phyloP scores from a whole-genome alignment of 2,113 vertebrate species.

The Prolemur simus region DNA sequence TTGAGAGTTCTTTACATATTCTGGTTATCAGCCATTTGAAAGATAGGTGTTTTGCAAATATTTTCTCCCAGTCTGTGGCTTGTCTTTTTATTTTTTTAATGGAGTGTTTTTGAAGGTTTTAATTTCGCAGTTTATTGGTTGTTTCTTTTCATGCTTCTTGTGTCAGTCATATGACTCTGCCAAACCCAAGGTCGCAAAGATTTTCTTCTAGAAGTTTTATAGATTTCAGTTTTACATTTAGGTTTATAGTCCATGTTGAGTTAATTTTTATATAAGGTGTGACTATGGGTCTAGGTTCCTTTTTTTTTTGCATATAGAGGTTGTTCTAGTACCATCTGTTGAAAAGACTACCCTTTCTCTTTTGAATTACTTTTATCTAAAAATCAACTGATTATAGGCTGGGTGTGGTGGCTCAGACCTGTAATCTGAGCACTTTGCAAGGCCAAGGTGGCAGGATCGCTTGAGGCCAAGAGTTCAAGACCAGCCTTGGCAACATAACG shows the following conservation, averaged over 20 bases:
- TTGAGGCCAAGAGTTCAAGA: too few relatives aligned
- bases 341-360: neutral
- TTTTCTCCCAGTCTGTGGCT: neutral
- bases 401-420: too few relatives aligned
- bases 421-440: too few relatives aligned
- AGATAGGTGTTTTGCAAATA: neutral
- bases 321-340: neutral
- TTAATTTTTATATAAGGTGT: conserved; percentile 15
- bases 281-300: neutral
- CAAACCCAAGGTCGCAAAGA: neutral
- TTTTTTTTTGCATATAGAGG: neutral
- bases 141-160: conserved; percentile 26
- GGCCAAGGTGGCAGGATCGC: too few relatives aligned
- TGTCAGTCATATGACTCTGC: neutral
- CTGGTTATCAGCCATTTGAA: neutral
- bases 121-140: neutral
- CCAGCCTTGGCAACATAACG: too few relatives aligned
- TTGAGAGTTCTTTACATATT: conserved; percentile 19
- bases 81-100: conserved; percentile 8
- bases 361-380: conserved; percentile 14
- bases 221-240: neutral
- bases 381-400: neutral
- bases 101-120: conserved; percentile 31
- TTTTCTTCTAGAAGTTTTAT: conserved; percentile 5
- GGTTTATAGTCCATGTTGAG: neutral